phyloP scores from a whole-genome alignment of 2,113 vertebrate species.

The Donacobius atricapilla region DNA sequence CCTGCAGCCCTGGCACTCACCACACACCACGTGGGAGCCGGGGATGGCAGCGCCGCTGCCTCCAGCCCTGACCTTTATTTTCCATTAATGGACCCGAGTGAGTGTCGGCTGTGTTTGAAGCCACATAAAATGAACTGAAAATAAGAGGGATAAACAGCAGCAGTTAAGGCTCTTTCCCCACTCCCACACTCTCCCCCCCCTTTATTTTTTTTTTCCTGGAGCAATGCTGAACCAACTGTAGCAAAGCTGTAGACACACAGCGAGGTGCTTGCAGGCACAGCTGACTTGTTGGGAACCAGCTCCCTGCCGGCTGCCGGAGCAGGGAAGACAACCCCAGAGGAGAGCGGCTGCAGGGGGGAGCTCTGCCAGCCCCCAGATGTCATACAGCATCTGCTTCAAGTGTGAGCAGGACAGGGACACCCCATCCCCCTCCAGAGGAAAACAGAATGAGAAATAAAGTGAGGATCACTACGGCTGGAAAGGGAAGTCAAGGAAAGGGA shows the following conservation, averaged over 20 bases:
- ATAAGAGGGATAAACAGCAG: constrained; percentile 63
- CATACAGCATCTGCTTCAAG: neutral
- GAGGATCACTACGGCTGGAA: neutral
- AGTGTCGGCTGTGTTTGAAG: constrained; percentile 52
- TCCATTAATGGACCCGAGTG: constrained; percentile 56
- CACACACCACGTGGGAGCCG: neutral
- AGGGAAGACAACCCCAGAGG: neutral
- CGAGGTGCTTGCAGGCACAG: neutral
- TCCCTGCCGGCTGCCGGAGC: neutral
- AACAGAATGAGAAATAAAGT: accelerated
- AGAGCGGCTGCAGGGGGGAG: accelerated
- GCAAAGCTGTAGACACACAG: neutral
- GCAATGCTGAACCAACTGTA: constrained; percentile 24
- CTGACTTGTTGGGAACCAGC: neutral
- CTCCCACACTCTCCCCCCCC: neutral
- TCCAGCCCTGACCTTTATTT: constrained; percentile 71
- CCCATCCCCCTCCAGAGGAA: accelerated
- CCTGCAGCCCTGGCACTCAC: neutral
- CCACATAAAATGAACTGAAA: constrained; percentile 60
- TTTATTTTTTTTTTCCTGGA: neutral
- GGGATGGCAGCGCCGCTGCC: neutral
- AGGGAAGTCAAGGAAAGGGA: accelerated
- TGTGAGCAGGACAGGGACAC: neutral
- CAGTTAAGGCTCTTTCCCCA: constrained; percentile 14
- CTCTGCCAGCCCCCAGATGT: neutral